These are phyloP conservation scores for Orthosia gothica DNA, from an alignment of 2,888 invertebrate genomes.

Conservation along the genomic window DNA sequence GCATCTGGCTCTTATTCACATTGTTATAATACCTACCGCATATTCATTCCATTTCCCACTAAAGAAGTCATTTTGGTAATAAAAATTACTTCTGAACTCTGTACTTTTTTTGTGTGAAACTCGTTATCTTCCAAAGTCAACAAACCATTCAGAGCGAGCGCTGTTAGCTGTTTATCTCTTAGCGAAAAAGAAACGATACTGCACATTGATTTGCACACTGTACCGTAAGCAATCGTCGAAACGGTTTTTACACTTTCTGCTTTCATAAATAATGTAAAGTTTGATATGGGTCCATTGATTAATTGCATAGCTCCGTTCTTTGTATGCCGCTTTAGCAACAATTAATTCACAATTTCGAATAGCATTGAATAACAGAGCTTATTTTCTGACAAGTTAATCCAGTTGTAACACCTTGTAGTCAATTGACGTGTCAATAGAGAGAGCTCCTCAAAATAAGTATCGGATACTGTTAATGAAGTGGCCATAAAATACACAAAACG, in stretches of 20 bases:
- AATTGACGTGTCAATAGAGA: slow-evolving; percentile 83
- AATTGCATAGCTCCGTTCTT: slow-evolving; percentile 9
- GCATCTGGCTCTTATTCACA: slow-evolving; percentile 38
- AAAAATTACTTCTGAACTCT: slow-evolving; percentile 16
- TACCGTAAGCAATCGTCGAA: slow-evolving; percentile 51
- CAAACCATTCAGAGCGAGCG: slow-evolving; percentile 52
- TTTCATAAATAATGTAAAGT: slow-evolving; percentile 50
- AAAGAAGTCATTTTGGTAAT: slow-evolving; percentile 21
- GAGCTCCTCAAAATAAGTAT: slow-evolving; percentile 75
- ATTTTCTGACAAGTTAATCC: slow-evolving; percentile 14
- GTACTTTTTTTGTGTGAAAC: slow-evolving; percentile 25
- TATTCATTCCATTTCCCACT: slow-evolving; percentile 7
- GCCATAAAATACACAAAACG: slow-evolving; percentile 88
- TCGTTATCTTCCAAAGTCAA: slow-evolving; percentile 55
- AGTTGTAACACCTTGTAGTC: slow-evolving; percentile 37
- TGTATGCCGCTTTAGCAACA: background rate
- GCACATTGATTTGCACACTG: slow-evolving; percentile 48
- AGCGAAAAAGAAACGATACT: slow-evolving; percentile 39
- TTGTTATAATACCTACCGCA: slow-evolving; percentile 20
- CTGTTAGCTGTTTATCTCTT: slow-evolving; percentile 49
- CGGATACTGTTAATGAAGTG: slow-evolving; percentile 85
- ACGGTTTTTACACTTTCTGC: slow-evolving; percentile 62
- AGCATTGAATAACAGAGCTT: slow-evolving; percentile 2
- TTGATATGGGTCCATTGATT: slow-evolving; percentile 25
- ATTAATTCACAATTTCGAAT: slow-evolving; percentile 19